Evolutionary conservation across 1,140 invertebrate genomes (phyloP).

Genomic region (Drosophila truncata): DNA sequence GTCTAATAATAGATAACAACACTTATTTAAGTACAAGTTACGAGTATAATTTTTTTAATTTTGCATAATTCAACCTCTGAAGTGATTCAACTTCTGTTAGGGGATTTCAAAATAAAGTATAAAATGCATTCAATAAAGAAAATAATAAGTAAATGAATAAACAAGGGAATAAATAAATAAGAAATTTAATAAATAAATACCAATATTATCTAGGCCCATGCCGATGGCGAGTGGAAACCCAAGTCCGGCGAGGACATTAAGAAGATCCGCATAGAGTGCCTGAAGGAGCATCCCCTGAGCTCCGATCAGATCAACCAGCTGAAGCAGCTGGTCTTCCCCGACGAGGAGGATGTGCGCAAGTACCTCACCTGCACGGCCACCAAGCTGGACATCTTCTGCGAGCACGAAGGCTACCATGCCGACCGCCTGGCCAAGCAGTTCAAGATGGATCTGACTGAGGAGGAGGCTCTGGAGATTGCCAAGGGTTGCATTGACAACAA

Average conservation of each 20-base stretch:
- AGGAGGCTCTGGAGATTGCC: slow-evolving; percentile 70
- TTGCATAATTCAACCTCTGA: not conserved
- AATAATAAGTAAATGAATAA: no score
- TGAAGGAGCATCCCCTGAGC: slow-evolving; percentile 60
- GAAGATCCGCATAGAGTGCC: slow-evolving; percentile 66
- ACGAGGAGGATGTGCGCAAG: slow-evolving; percentile 72
- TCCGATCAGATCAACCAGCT: slow-evolving; percentile 59
- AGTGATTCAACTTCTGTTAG: not conserved
- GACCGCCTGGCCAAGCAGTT: slow-evolving; percentile 82
- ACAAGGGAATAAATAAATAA: no score
- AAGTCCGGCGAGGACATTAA: slow-evolving; percentile 70
- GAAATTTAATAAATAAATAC: no score
- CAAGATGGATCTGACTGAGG: slow-evolving; percentile 76
- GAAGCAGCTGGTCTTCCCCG: slow-evolving; percentile 70
- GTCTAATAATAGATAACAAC: not conserved
- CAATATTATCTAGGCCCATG: slow-evolving; percentile 33
- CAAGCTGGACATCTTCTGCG: slow-evolving; percentile 78
- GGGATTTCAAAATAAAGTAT: not conserved
- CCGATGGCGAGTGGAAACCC: slow-evolving; percentile 68
- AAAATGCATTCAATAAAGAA: not conserved
- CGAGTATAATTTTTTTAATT: not conserved
- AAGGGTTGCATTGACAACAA: slow-evolving; percentile 73
- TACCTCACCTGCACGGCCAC: slow-evolving; percentile 70
- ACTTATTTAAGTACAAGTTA: not conserved
- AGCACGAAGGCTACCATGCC: slow-evolving; percentile 71